Base-by-base conservation (phyloP, 1,140 invertebrate species). In the Papilio xuthus region DNA sequence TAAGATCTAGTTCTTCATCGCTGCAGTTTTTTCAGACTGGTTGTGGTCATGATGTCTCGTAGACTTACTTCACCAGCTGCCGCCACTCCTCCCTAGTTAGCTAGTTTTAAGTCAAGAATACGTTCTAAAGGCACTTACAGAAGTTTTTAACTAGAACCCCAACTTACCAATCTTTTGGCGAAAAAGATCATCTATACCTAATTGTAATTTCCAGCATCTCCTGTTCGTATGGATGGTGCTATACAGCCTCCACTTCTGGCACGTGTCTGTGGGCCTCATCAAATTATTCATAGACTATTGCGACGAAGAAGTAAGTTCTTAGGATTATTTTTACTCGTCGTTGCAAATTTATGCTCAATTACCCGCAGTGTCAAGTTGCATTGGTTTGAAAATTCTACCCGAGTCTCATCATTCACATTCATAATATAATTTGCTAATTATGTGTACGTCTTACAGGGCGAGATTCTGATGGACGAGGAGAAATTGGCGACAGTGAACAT, bases 161-260 rank as follows among this genome's bases (percentile, higher is more conserved):
- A 44, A 53, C n/a, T 20, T 53, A 8, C 0, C 3, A 53, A 1
- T n/a, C 20, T 9, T 53, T 20, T 53, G 50, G 50, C 7, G 7
- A 2, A 53, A 53, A 8, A 20, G n/a, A 7, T 13, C 9, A 67
- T 67, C 74, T 42, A 41, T 37, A 42, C 1, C 44, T 47, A 1
- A 10, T 23, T 74, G 13, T 79, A 67, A 32, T 77, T 60, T 88
- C 88, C 85, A 93, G 92, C 85, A 91, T 63, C 84, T 92, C 2
- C 82, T 93, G 12, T 92, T 91, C 79, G 73, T 92, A 23, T 93
- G 92, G 92, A 89, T 93, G 88, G 82, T 93, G 69, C 88, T 92
- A 75, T 92, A 92, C 84, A 92, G 90, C 76, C 81, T 93, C 4
- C 90, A 92, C 72, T 92, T 92, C 80, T 93, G 92, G 92, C 70